Evolutionary conservation across 2,888 invertebrate genomes (phyloP), one percentile per base, ranked within the genome.

Genomic region (Zelleria hepariella): DNA sequence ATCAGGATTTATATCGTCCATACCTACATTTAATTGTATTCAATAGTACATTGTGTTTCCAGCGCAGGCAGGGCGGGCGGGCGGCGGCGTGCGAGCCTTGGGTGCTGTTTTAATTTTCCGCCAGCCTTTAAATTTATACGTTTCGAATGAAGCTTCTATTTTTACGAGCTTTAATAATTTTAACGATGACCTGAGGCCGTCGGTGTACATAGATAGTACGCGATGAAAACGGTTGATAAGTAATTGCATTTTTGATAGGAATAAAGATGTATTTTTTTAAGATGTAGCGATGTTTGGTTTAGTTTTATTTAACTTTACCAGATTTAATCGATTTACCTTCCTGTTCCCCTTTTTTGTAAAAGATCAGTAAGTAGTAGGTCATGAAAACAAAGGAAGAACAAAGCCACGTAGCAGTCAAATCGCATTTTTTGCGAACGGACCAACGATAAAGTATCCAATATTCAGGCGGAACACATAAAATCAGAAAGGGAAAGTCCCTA

Each of bases 71-170:
- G n/a, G n/a, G n/a, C n/a, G n/a, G n/a, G n/a, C n/a, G n/a, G n/a
- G n/a, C n/a, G n/a, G n/a, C 4, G n/a, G 25, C 67, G 67, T 67
- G 63, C 66, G n/a, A 72, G 69, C 76, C 65, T 65, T 71, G 73
- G 77, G 77, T 63, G 70, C 67, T 67, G 65, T 73, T 81, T 80
- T 79, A 81, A 81, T 81, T 81, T 80, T 74, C 78, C 77, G 79
- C 74, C 65, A 74, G 70, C 68, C 68, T 75, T 71, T 68, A 70
- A 75, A 74, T 75, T 74, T 75, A 76, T 75, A 71, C 67, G 65
- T 67, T 71, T 68, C 66, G 64, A 72, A 70, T 66, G 60, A 61
- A 66, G 61, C 62, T 63, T 65, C 66, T 65, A 66, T 68, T 42
- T 66, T 71, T 67, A 68, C 63, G 68, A 63, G 65, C 67, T 73